phyloP scores from a whole-genome alignment of 2,888 invertebrate genomes.

The Branchipolynoe longqiensis region DNA sequence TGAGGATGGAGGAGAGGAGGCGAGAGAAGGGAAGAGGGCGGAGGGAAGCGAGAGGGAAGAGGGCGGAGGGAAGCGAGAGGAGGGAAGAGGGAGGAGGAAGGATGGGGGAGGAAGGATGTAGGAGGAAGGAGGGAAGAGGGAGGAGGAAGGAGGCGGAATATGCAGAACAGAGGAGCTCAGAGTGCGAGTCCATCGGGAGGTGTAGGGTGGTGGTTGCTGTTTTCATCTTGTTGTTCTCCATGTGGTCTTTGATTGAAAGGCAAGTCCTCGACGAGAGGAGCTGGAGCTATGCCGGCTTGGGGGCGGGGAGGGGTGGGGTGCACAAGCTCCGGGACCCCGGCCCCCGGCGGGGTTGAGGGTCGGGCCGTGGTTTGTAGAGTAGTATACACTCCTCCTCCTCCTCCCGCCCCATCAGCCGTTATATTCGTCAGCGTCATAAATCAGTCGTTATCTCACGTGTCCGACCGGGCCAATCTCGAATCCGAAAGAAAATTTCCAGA shows the following conservation, averaged over 20 bases:
- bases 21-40: too few relatives aligned
- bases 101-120: background rate
- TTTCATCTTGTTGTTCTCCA: background rate
- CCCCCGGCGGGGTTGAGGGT: slow-evolving; percentile 6
- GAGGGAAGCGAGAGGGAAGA: background rate
- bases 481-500: slow-evolving; percentile 61
- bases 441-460: slow-evolving; percentile 55
- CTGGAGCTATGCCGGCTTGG: slow-evolving; percentile 16
- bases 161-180: background rate
- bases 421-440: slow-evolving; percentile 58
- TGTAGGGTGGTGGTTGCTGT: background rate
- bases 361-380: slow-evolving; percentile 24
- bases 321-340: too few relatives aligned
- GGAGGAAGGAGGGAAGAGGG: background rate
- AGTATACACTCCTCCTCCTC: slow-evolving; percentile 15
- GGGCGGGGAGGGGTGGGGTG: too few relatives aligned
- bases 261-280: background rate
- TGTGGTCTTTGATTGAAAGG: slow-evolving; percentile 55
- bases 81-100: background rate
- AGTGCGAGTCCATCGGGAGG: too few relatives aligned
- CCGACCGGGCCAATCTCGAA: slow-evolving; percentile 52
- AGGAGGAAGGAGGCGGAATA: background rate
- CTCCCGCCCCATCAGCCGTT: slow-evolving; percentile 15
- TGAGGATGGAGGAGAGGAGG: too few relatives aligned
- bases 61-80: background rate